phyloP scores from a whole-genome alignment of 92 coral and sea anemone genomes.

The Galaxea fascicularis region DNA sequence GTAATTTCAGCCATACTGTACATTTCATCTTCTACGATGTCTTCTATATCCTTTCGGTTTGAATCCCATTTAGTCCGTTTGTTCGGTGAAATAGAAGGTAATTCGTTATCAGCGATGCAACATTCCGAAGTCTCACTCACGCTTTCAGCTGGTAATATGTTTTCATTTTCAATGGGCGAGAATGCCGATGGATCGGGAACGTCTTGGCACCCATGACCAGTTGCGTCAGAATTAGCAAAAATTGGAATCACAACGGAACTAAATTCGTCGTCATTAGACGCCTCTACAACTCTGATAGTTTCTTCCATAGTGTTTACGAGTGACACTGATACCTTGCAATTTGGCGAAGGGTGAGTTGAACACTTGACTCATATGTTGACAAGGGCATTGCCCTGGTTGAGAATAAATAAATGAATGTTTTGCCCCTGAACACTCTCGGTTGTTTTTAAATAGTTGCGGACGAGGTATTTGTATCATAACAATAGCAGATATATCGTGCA shows the following conservation, averaged over 20 bases:
- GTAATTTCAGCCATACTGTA: constrained; percentile 22
- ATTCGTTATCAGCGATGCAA: background rate
- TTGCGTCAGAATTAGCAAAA: background rate
- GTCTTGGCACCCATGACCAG: constrained; percentile 1
- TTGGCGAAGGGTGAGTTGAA: no score
- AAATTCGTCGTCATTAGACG: constrained; percentile 12
- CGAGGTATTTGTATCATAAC: no score
- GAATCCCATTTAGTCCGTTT: constrained; percentile 7
- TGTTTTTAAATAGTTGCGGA: no score
- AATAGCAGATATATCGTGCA: no score
- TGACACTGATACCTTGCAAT: no score
- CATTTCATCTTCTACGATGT: no score
- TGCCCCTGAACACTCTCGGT: no score
- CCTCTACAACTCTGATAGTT: background rate
- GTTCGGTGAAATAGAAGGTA: background rate
- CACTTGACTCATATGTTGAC: no score
- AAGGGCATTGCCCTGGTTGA: no score
- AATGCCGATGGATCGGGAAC: background rate
- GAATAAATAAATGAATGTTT: no score
- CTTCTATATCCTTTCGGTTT: no score
- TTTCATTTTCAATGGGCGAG: constrained; percentile 13
- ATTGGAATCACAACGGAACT: constrained; percentile 11
- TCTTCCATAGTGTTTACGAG: background rate
- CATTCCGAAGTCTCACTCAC: constrained; percentile 13
- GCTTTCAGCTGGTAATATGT: constrained; percentile 12